Evolutionary conservation across 2,888 invertebrate genomes (phyloP).

Genomic region (Acanthoscelides obtectus): DNA sequence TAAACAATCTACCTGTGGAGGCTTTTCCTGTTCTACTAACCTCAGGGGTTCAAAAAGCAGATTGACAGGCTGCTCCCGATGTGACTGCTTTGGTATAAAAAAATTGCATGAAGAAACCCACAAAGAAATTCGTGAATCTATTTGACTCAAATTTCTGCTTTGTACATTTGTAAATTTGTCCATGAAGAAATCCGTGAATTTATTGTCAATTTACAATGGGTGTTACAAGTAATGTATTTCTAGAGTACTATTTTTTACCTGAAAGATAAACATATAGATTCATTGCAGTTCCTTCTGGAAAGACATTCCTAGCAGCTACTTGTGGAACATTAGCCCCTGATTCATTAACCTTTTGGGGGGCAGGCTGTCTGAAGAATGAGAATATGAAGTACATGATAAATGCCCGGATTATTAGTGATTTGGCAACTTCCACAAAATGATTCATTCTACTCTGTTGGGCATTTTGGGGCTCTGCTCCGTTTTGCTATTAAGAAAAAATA

Average conservation of each 20-base stretch:
- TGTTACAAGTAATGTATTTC: too few relatives aligned
- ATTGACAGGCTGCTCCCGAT: too few relatives aligned
- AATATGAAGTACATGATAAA: constrained; percentile 91
- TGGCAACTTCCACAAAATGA: constrained; percentile 77
- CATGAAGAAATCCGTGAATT: too few relatives aligned
- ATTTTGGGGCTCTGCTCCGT: constrained; percentile 26
- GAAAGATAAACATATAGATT: constrained; percentile 84
- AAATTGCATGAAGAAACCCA: too few relatives aligned
- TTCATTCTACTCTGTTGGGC: constrained; percentile 64
- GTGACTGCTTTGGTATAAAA: too few relatives aligned
- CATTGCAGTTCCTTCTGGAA: constrained; percentile 76
- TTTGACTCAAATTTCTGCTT: too few relatives aligned
- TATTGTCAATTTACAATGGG: too few relatives aligned
- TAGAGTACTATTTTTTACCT: background rate
- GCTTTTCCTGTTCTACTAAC: too few relatives aligned
- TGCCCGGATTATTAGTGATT: constrained; percentile 81
- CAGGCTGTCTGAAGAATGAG: constrained; percentile 75
- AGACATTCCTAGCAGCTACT: constrained; percentile 66
- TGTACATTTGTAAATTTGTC: too few relatives aligned
- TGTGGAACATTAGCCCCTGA: constrained; percentile 47
- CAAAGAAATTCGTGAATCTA: too few relatives aligned
- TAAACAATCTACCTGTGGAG: too few relatives aligned
- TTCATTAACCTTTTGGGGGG: constrained; percentile 45
- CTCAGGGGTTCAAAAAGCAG: too few relatives aligned
- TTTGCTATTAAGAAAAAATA: constrained; percentile 17